Evolutionary conservation across 2,888 invertebrate species (phyloP).

Genomic region (Spialia ferax): DNA sequence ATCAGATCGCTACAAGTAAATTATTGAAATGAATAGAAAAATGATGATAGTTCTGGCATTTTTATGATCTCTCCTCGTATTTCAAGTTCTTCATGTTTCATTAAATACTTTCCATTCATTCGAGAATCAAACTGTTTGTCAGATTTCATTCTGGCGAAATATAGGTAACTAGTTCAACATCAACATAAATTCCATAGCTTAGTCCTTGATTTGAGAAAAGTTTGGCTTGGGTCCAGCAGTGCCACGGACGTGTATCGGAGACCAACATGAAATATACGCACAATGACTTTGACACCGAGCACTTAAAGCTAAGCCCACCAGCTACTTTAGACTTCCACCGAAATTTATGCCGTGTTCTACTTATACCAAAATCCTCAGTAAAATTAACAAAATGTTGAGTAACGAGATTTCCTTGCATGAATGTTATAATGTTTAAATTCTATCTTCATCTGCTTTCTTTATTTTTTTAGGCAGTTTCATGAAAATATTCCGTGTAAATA

Average conservation of each 20-base stretch:
- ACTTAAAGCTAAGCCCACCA: conserved; percentile 26
- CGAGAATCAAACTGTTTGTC: conserved; percentile 15
- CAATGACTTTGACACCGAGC: conserved; percentile 34
- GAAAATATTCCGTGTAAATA: conserved; percentile 22
- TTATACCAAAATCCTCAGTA: conserved; percentile 19
- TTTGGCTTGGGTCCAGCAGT: conserved; percentile 30
- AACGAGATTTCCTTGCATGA: conserved; percentile 87
- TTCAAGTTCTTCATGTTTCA: conserved; percentile 1
- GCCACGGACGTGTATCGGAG: conserved; percentile 22
- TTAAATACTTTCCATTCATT: neutral
- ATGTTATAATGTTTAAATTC: conserved; percentile 59
- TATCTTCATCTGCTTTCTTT: conserved; percentile 31
- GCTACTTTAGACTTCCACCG: conserved; percentile 33
- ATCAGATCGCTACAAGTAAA: too few species aligned
- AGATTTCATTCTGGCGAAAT: conserved; percentile 7
- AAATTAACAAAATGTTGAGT: conserved; percentile 58
- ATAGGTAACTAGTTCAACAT: too few species aligned
- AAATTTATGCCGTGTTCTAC: conserved; percentile 20
- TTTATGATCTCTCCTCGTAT: conserved; percentile 10
- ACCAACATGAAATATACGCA: conserved; percentile 37
- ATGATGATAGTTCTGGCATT: conserved; percentile 12
- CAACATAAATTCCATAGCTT: too few species aligned
- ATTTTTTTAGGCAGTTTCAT: conserved; percentile 28
- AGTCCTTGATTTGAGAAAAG: conserved; percentile 31
- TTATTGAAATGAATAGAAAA: neutral